phyloP scores from a whole-genome alignment of 2,797 vertebrate genomes.

The Coracias cyanogaster region DNA sequence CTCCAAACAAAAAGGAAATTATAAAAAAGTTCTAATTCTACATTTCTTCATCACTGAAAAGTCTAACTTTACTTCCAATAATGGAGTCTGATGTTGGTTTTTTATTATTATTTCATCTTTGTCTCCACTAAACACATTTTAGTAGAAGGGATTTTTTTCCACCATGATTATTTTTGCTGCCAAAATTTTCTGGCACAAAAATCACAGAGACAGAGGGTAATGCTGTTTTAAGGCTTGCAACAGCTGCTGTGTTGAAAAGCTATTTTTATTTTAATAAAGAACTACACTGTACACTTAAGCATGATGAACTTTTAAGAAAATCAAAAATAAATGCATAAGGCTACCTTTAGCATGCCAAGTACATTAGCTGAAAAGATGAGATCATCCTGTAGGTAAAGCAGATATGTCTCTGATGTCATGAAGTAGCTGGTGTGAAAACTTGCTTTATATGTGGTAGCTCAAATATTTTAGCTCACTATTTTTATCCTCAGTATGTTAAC shows the following conservation, averaged over 20 bases:
- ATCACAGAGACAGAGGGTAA: slow-evolving; percentile 23
- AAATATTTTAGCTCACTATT: slow-evolving; percentile 62
- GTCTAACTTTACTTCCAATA: neutral
- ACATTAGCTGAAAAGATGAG: slow-evolving; percentile 33
- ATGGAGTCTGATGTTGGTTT: neutral
- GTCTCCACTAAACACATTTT: neutral
- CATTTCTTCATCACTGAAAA: neutral
- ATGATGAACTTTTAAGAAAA: neutral
- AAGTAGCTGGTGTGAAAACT: slow-evolving; percentile 56
- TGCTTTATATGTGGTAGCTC: slow-evolving; percentile 35
- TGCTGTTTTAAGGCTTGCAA: slow-evolving; percentile 35
- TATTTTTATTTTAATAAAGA: slow-evolving; percentile 52
- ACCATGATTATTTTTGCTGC: slow-evolving; percentile 2
- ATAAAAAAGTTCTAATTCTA: neutral
- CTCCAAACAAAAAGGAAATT: neutral
- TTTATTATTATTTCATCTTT: neutral
- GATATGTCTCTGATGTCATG: slow-evolving; percentile 54
- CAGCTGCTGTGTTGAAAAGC: slow-evolving; percentile 45
- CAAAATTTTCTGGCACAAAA: slow-evolving; percentile 64
- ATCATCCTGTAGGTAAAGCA: slow-evolving; percentile 42
- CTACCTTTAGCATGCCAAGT: slow-evolving; percentile 46
- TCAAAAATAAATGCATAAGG: neutral
- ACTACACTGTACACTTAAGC: neutral
- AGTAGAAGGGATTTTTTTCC: neutral
- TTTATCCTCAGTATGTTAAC: slow-evolving; percentile 57